Evolutionary conservation across 2,888 invertebrate species (phyloP).

Genomic region (Nomada lathburiana): DNA sequence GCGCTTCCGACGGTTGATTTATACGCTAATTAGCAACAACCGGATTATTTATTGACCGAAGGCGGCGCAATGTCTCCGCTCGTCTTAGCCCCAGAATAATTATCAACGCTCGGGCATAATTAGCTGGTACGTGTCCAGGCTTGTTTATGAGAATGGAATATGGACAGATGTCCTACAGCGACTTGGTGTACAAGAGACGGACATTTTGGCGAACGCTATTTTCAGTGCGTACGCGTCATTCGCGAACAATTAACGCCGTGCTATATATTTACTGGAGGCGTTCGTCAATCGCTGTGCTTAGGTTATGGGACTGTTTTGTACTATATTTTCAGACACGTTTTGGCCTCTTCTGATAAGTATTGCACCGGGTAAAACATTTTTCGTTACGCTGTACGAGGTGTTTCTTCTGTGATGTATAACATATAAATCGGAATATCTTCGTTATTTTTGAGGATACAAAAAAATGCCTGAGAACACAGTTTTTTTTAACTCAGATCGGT

Average conservation of each 20-base stretch:
- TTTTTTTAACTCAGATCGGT: no score
- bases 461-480: no score
- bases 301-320: no score
- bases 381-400: no score
- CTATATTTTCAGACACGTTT: no score
- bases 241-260: conserved; percentile 67
- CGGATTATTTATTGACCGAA: conserved; percentile 53
- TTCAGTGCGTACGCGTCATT: conserved; percentile 68
- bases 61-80: conserved; percentile 42
- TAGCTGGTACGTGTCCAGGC: conserved; percentile 40
- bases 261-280: conserved; percentile 28
- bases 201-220: conserved; percentile 72
- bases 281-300: background rate
- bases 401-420: no score
- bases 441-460: no score
- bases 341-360: no score
- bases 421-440: no score
- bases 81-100: conserved; percentile 43
- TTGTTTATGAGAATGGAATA: conserved; percentile 38
- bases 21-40: conserved; percentile 51
- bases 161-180: background rate
- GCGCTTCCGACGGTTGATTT: conserved; percentile 48
- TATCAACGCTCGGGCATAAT: conserved; percentile 51
- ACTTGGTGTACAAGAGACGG: no score
- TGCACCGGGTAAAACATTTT: no score